Base-by-base conservation (phyloP, 2,113 vertebrate genomes). In the Bambusicola thoracicus region DNA sequence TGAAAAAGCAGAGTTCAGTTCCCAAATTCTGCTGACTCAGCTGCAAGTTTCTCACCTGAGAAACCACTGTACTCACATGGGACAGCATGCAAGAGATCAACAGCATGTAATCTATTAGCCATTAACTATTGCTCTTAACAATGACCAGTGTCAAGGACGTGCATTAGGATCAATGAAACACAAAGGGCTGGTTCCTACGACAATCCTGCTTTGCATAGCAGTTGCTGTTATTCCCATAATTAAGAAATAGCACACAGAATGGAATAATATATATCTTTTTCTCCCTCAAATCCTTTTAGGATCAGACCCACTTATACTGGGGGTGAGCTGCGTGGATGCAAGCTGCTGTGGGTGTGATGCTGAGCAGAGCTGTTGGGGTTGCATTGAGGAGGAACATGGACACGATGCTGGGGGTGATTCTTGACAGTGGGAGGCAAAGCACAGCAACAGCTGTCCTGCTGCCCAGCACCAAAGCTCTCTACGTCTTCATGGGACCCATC, bases 91-190 rank as follows among this genome's bases (percentile, higher is more conserved):
- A 90, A 69, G 72, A 32, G 72, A n/a, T 16, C 90, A 82, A 78
- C 36, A 11, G 41, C 6, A 70, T 13, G 10, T 56, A 62, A n/a
- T 8, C 72, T 69, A 61, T 93, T 90, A 97, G 81, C 72, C 44
- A 97, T 96, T 97, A 94, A 95, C 93, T 65, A 46, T 6, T 90
- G 81, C 72, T 68, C 81, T 84, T 51, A 30, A 22, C 44, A 16
- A 5, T 7, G 59, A 44, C 63, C 78, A 21, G 25, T 2, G 81
- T 67, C 94, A 96, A 96, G 94, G 95, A 49, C 18, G 0, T 4
- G 81, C 70, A 29, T 1, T 2, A 41, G 68, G 22, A 70, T 11
- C 15, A 36, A 6, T 2, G 10, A 12, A 73, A 62, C 30, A 7
- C 0, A 0, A n/a, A 53, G 34, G 8, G 38, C 70, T 34, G 12